A percentile compares a stretch with the other conserved stretches of the same genome.
Conservation (phyloP, 1,140 invertebrate species). For the Maniola jurtina region DNA sequence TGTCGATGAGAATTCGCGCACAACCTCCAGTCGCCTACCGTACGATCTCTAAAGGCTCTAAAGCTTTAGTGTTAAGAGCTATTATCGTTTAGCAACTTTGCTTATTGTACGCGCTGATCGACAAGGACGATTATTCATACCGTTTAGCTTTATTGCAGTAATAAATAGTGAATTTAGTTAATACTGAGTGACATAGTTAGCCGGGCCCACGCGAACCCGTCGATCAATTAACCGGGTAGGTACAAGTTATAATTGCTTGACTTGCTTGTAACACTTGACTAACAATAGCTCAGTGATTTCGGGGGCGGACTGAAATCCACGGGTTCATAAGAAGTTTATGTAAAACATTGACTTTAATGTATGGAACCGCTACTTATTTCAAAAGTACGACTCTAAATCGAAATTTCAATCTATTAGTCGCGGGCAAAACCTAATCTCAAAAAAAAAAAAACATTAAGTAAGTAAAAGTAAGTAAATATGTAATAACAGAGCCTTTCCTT, state of each 20-base stretch:
- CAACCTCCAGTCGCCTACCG: neutral
- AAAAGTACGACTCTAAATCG: no score
- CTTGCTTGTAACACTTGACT: neutral
- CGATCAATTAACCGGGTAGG: constrained; percentile 20
- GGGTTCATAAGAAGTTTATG: no score
- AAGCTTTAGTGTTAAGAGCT: neutral
- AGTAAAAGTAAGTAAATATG: no score
- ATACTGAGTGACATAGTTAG: constrained; percentile 27
- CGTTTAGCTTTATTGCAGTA: constrained; percentile 18
- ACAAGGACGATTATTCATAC: constrained; percentile 20
- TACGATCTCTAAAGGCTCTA: neutral
- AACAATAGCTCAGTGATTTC: no score
- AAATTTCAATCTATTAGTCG: no score
- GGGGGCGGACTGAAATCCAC: no score
- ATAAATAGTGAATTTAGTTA: constrained; percentile 28
- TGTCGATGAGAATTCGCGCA: constrained; percentile 1
- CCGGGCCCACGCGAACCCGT: constrained; percentile 16
- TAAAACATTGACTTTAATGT: no score
- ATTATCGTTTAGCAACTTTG: neutral
- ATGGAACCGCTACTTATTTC: no score
- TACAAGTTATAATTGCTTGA: constrained; percentile 1
- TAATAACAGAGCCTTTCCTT: no score
- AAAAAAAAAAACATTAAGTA: no score
- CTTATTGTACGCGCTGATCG: neutral
- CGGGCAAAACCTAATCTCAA: no score